Conservation (phyloP, 2,113 vertebrate genomes). For the Mirounga angustirostris region DNA sequence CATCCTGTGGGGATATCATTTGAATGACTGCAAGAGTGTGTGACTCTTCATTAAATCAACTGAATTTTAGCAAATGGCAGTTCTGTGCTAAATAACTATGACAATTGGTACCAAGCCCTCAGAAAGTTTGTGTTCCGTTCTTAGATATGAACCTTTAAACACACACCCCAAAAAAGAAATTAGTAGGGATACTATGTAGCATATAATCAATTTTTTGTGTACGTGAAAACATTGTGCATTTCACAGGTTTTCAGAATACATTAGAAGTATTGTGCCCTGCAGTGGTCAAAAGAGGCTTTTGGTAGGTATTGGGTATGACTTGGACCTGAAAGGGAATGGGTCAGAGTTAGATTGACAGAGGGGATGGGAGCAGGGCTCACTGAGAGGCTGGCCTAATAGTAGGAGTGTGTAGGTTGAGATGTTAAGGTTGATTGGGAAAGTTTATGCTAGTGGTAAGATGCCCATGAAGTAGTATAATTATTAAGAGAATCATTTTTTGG, state of each 20-base stretch:
- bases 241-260: neutral
- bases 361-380: neutral
- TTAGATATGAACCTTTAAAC: neutral
- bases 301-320: neutral
- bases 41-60: neutral
- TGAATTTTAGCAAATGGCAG: conserved; percentile 1
- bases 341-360: neutral
- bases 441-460: neutral
- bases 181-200: neutral
- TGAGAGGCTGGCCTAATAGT: neutral
- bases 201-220: neutral
- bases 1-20: neutral
- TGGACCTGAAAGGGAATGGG: neutral
- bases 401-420: neutral
- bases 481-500: neutral
- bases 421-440: neutral
- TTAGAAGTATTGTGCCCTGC: neutral
- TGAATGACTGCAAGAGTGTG: neutral
- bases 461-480: neutral
- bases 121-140: neutral
- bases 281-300: neutral
- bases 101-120: neutral
- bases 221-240: neutral
- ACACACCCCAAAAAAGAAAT: neutral
- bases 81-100: neutral